Base-by-base conservation (phyloP, 2,888 invertebrate species). In the Morinoia aosen region DNA sequence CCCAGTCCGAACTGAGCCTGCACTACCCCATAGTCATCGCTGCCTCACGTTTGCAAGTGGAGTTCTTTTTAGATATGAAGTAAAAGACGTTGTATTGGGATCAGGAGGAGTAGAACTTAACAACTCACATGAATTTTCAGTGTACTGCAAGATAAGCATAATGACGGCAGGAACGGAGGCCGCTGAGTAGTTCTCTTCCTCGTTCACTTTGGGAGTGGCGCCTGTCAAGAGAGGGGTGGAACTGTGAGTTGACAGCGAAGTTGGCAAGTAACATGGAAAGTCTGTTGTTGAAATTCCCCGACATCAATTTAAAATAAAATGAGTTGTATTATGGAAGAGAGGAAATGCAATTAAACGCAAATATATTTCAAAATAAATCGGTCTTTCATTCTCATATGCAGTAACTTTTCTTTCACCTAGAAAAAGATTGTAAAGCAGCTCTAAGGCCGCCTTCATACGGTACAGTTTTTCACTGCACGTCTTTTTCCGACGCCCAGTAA, bases 61-160 rank as follows among this genome's bases (percentile, higher is more conserved):
- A n/a, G 48, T 48, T 48, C 48, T 12, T 16, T 8, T 61, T 61
- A 8, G 76, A 16, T 25, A 76, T 76, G 76, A 16, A 76, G 76
- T 33, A 76, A 3, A 76, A 8, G 19, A 76, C 25, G 16, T 33
- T 25, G 33, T 25, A 76, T 25, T 76, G 25, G 8, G 16, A 76
- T 33, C 19, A 19, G 33, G 76, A 33, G 8, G 33, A 76, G 33
- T 25, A 76, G 25, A 25, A 90, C 33, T 90, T 16, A 19, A 95
- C 7, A 91, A 97, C 97, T 97, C 97, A 98, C 99, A 98, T 97
- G 99, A 98, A 97, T 99, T 99, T 96, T 98, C 98, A 0, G 99
- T 99, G 97, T 99, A 99, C 97, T 99, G 99, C 97, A 99, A 98
- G 61, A 99, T 98, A 98, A 99, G 98, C 98, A 99, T 99, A 96